These are phyloP conservation scores for Augochlorella aurata DNA, from an alignment of 2,888 invertebrate species.

Conservation along the genomic window DNA sequence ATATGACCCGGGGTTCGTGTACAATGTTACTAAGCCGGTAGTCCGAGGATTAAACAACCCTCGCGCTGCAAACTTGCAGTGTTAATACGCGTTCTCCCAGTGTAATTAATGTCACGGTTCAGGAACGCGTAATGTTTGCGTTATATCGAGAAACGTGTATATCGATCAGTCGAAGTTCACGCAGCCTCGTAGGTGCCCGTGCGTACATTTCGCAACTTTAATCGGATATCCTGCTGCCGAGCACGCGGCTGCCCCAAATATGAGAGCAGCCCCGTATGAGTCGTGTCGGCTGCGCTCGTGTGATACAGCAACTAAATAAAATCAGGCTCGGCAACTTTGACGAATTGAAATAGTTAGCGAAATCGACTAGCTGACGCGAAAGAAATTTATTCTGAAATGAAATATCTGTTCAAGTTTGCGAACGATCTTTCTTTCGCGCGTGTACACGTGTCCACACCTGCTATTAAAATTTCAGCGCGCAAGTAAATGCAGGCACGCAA, in stretches of 20 bases:
- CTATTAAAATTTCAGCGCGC: no score
- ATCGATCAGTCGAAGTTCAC: constrained; percentile 40
- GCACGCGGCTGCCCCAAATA: constrained; percentile 55
- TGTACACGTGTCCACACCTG: no score
- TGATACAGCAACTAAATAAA: constrained; percentile 39
- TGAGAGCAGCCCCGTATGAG: constrained; percentile 52
- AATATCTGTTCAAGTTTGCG: no score
- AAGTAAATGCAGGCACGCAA: no score
- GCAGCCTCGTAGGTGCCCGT: constrained; percentile 18
- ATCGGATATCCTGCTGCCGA: constrained; percentile 56
- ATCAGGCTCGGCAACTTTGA: constrained; percentile 17
- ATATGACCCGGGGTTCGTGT: no score
- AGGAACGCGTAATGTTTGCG: constrained; percentile 34
- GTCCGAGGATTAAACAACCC: not conserved
- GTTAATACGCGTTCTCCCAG: not conserved
- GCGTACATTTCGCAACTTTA: constrained; percentile 49
- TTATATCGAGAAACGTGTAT: constrained; percentile 40
- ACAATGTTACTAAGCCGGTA: not conserved
- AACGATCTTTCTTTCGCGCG: no score
- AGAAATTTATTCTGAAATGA: no score
- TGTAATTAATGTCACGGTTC: constrained; percentile 29
- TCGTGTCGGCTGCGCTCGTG: constrained; percentile 39
- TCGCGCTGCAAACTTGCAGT: not conserved
- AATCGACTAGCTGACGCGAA: not conserved
- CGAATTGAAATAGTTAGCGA: not conserved